phyloP scores from a whole-genome alignment of 2,888 invertebrate species.

The Rotaria socialis region DNA sequence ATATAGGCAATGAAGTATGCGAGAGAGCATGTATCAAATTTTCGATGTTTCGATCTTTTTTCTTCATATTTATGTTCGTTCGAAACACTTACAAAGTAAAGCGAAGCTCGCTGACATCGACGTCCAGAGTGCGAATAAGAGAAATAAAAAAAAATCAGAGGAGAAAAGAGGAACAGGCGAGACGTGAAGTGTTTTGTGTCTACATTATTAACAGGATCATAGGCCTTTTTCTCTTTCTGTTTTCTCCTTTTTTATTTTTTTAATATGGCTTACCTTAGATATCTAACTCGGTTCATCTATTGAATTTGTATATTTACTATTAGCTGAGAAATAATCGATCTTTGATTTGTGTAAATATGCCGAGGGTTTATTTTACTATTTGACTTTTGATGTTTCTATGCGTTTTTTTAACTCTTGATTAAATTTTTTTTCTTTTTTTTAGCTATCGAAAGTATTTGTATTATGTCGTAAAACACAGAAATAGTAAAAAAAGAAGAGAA shows the following conservation, averaged over 20 bases:
- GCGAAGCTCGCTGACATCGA: conserved; percentile 17
- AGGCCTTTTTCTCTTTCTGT: not conserved
- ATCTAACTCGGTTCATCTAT: not conserved
- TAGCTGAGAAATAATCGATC: not conserved
- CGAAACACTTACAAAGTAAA: conserved; percentile 1
- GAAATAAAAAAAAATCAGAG: not conserved
- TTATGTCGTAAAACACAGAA: conserved; percentile 7
- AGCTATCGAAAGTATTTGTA: not conserved
- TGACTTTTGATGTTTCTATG: not conserved
- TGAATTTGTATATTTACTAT: not conserved
- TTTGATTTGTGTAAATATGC: too few species aligned
- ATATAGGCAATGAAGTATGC: not conserved
- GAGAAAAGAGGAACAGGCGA: not conserved
- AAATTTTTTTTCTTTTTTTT: not conserved
- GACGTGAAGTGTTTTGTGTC: conserved; percentile 23
- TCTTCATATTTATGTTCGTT: not conserved
- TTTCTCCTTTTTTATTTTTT: not conserved
- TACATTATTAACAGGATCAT: conserved; percentile 14
- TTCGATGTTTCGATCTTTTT: conserved; percentile 13
- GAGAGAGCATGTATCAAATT: not conserved
- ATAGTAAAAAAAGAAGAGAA: not conserved
- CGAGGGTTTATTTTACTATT: not conserved
- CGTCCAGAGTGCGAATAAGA: not conserved
- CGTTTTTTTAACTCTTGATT: not conserved
- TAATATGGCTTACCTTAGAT: not conserved